Base-by-base conservation (phyloP, 2,797 vertebrate species). In the Sebastes nivosus region DNA sequence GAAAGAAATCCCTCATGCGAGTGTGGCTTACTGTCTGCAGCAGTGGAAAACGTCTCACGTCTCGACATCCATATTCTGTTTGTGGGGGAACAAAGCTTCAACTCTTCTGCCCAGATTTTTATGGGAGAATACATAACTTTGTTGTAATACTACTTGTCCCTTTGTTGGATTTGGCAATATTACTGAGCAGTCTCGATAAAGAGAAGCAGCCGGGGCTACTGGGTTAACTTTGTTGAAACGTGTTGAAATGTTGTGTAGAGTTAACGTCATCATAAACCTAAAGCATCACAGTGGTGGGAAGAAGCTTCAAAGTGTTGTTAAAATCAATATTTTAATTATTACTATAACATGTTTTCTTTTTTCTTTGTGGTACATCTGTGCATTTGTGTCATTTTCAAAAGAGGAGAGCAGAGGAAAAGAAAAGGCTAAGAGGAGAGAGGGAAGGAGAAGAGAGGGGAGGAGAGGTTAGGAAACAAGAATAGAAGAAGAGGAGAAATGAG, bases 41-140 rank as follows among this genome's bases (percentile, higher is more conserved):
- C 1, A 8, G 58, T 22, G 67, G 50, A 50, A 89, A 86, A 77
- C 2, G 54, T 76, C 82, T 87, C 32, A 22, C 50, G 58, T 77
- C 80, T 86, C 32, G n/a, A 38, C 61, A 70, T 85, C 69, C 71
- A 18, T 69, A 86, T 87, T 91, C 65, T 70, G 58, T 84, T 86
- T 82, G 67, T 79, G 67, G 46, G 2, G 64, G 68, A 85, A 66
- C 81, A 87, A 87, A 81, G 71, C 72, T 73, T 72, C 50, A 38
- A 67, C 63, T 78, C 25, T 20, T 73, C 65, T 64, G 77, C 69
- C 61, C 6, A 13, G 12, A 29, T 72, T 84, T 75, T 38, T 46
- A 55, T 69, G 55, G 4, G 32, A 25, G 29, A 46, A 72, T 14
- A 65, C 22, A 81, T 58, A 71, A 88, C 83, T 78, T 88, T 84